These are phyloP conservation scores for Trissolcus basalis DNA, from an alignment of 1,140 invertebrate species.

Conservation along the genomic window DNA sequence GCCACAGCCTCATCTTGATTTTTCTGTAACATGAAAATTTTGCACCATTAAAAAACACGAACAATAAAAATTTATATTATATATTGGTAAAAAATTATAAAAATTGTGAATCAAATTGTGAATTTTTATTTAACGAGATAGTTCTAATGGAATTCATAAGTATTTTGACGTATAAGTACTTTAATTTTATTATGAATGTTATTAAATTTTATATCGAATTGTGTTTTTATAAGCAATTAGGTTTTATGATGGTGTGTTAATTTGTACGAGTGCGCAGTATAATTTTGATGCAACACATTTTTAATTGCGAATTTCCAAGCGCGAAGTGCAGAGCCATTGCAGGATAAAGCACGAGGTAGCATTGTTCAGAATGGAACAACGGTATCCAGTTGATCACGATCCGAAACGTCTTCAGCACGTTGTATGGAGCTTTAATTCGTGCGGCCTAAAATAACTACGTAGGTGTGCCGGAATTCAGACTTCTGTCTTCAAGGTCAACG, in stretches of 20 bases:
- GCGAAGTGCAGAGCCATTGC: slow-evolving; percentile 22
- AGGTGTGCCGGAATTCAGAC: slow-evolving; percentile 56
- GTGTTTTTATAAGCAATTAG: no score
- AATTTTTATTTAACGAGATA: no score
- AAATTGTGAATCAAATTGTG: no score
- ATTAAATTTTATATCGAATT: no score
- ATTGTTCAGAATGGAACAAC: slow-evolving; percentile 63
- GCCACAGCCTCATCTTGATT: slow-evolving; percentile 65
- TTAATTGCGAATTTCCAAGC: slow-evolving; percentile 18
- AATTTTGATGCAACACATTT: slow-evolving; percentile 19
- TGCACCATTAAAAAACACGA: no score
- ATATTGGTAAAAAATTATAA: no score
- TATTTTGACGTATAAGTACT: no score
- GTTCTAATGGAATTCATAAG: no score
- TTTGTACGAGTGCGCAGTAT: no score
- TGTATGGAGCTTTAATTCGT: slow-evolving; percentile 57
- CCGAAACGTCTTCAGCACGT: slow-evolving; percentile 72
- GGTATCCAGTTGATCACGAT: slow-evolving; percentile 68
- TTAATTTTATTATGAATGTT: no score
- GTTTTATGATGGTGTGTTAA: no score
- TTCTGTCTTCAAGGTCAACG: slow-evolving; percentile 64
- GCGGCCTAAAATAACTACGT: slow-evolving; percentile 62
- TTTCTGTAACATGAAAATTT: slow-evolving; percentile 8
- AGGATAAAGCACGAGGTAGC: slow-evolving; percentile 36
- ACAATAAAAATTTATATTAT: no score